Base-by-base conservation (phyloP, 2,113 vertebrate genomes). In the Pimephales promelas region DNA sequence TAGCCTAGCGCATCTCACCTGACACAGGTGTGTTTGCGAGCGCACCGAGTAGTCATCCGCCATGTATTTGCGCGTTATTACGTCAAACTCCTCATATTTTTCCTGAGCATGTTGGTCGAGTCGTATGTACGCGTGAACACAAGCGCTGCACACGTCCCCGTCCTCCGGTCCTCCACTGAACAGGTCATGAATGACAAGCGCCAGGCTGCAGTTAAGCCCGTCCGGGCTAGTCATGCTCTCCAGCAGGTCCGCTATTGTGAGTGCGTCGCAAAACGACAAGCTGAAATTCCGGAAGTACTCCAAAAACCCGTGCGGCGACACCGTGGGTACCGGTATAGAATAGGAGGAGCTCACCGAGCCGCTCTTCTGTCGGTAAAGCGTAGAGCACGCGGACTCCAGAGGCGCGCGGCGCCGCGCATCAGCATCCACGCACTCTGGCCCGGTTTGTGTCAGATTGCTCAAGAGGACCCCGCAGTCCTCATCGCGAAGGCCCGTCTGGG, bases 81-180 rank as follows among this genome's bases (percentile, higher is more conserved):
- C 89, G 88, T 96, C 95, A 86, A 96, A 96, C 93, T 96, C 96
- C 84, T 96, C 95, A 83, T 96, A 96, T 94, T 96, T 96, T 95
- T 96, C 96, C 95, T 96, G 95, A 95, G 95, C 96, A 90, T 96
- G 96, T 94, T 95, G 94, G 92, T 96, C 96, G 91, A 96, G 93
- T 90, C 94, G 92, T 92, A 94, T 93, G 89, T 96, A 96, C 0
- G 94, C 94, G 91, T 95, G 94, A 84, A 96, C 91, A 86, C 96
- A 96, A 91, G 89, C 92, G 92, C 93, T 93, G 89, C 95, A 96
- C 85, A 92, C 93, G 88, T 94, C 95, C 81, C 93, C 95, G 78
- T 92, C 91, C 47, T 94, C 92, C 72, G 89, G 90, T 72, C 93
- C 92, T 2, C 94, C 90, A 31, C 93, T 93, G 89, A 93, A 88